Evolutionary conservation across 2,113 vertebrate genomes (phyloP).

Genomic region (Oryzias melastigma): DNA sequence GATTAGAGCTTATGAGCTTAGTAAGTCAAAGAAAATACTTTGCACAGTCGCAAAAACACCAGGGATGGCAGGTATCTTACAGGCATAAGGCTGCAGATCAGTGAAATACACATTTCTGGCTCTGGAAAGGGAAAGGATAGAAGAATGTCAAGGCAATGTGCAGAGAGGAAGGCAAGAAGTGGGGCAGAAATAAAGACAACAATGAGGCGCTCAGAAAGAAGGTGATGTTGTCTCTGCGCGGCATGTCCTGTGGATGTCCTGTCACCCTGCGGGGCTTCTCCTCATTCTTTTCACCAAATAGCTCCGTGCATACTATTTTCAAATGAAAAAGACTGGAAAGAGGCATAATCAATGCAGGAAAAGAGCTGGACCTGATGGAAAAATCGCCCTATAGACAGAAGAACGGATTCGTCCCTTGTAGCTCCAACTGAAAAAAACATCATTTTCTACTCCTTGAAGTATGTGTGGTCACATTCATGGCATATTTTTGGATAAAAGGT

Average conservation of each 20-base stretch:
- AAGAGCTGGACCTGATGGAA: not conserved
- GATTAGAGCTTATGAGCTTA: constrained; percentile 52
- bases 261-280: constrained; percentile 39
- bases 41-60: not conserved
- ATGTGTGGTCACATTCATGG: constrained; percentile 11
- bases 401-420: constrained; percentile 28
- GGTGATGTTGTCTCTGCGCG: constrained; percentile 29
- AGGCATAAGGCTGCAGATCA: constrained; percentile 9
- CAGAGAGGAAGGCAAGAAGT: constrained; percentile 40
- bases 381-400: constrained; percentile 22
- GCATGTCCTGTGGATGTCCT: constrained; percentile 54
- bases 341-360: not conserved
- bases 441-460: constrained; percentile 2
- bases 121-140: constrained; percentile 16
- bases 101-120: constrained; percentile 24
- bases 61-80: constrained; percentile 2
- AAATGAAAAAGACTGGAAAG: constrained; percentile 4
- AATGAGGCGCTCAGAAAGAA: constrained; percentile 32
- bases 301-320: constrained; percentile 41
- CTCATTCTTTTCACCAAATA: constrained; percentile 49
- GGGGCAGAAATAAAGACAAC: constrained; percentile 21
- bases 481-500: constrained; percentile 37
- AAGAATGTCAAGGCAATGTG: constrained; percentile 37
- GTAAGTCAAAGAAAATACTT: constrained; percentile 26
- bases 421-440: constrained; percentile 20